phyloP scores from a whole-genome alignment of 2,797 vertebrate species.

The Darevskia mixta region DNA sequence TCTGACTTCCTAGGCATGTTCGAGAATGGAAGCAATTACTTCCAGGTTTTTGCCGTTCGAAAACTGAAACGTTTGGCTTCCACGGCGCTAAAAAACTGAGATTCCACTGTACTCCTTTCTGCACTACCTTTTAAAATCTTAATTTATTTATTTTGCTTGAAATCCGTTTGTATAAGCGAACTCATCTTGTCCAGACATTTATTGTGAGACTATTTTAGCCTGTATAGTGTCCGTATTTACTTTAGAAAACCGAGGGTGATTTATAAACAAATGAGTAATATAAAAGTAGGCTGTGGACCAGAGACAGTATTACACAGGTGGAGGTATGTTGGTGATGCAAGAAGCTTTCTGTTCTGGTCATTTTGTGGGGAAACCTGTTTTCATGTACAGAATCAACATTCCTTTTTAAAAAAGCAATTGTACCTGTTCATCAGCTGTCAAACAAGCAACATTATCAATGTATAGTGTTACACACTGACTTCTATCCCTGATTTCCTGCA shows the following conservation, averaged over 20 bases:
- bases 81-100: rapidly evolving
- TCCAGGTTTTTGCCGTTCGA: too few species aligned
- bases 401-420: constrained; percentile 42
- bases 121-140: not conserved
- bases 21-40: too few species aligned
- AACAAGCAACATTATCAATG: constrained; percentile 21
- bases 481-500: constrained; percentile 30
- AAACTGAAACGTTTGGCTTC: too few species aligned
- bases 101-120: not conserved
- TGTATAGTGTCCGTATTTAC: not conserved
- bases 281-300: not conserved
- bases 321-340: not conserved
- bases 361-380: not conserved
- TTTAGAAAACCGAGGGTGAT: not conserved
- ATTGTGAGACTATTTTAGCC: not conserved
- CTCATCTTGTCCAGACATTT: not conserved
- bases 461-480: not conserved
- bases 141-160: not conserved
- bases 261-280: not conserved
- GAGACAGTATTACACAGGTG: not conserved
- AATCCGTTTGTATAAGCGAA: not conserved
- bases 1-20: too few species aligned
- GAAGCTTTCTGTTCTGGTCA: not conserved
- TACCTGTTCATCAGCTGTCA: constrained; percentile 53
- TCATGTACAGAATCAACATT: not conserved